Evolutionary conservation across 92 coral and sea anemone species (phyloP).

Genomic region (Siderastrea radians): DNA sequence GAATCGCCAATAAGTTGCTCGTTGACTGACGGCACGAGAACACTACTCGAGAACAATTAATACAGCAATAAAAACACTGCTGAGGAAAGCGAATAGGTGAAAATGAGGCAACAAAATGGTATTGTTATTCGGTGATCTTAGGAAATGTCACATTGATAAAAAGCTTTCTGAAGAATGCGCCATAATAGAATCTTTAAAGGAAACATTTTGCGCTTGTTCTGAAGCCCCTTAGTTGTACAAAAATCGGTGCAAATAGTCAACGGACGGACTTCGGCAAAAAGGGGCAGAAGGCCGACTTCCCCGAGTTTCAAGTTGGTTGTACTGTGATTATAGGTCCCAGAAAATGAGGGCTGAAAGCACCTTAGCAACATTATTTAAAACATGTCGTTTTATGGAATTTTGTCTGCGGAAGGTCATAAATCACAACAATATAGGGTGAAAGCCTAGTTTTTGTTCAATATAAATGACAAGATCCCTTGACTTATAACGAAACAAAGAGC

Average conservation of each 20-base stretch:
- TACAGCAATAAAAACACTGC: slow-evolving; percentile 35
- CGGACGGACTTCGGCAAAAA: background rate
- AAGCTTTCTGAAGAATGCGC: background rate
- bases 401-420: background rate
- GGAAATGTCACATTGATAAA: background rate
- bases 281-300: background rate
- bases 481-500: too few species aligned
- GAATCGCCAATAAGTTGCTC: slow-evolving; percentile 23
- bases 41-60: slow-evolving; percentile 18
- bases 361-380: too few species aligned
- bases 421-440: too few species aligned
- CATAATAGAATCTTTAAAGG: background rate
- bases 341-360: background rate
- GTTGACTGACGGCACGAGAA: slow-evolving; percentile 39
- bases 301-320: background rate
- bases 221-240: background rate
- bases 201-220: background rate
- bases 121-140: background rate
- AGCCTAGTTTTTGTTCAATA: too few species aligned
- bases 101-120: background rate
- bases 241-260: background rate
- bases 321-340: background rate
- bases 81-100: background rate
- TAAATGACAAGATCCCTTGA: background rate
- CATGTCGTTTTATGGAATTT: background rate